A percentile compares a stretch with the other conserved stretches of the same genome.
These are phyloP conservation scores for Apeira syringaria DNA, from an alignment of 2,888 invertebrate genomes.

Conservation along the genomic window DNA sequence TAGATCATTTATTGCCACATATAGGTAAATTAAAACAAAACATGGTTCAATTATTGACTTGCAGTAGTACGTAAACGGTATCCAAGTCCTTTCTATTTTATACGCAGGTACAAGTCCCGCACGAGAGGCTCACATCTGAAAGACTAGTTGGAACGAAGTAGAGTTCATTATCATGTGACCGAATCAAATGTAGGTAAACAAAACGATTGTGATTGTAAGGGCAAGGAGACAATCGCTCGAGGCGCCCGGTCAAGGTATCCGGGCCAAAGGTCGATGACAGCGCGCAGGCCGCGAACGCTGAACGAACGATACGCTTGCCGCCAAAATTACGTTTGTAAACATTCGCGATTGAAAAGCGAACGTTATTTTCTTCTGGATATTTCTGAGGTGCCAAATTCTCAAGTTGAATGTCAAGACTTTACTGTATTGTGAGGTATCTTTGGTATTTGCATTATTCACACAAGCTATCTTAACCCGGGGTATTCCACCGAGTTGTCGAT, in stretches of 20 bases:
- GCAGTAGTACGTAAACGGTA: too few relatives aligned
- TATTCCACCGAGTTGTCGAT: too few relatives aligned
- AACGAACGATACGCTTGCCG: conserved; percentile 54
- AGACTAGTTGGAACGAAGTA: conserved; percentile 2
- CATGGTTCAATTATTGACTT: too few relatives aligned
- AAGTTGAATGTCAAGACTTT: too few relatives aligned
- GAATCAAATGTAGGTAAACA: conserved; percentile 62
- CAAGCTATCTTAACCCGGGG: too few relatives aligned
- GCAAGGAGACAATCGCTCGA: conserved; percentile 67
- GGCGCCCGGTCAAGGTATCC: conserved; percentile 81
- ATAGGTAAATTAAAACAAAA: too few relatives aligned
- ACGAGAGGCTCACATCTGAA: background rate
- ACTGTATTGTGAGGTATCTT: too few relatives aligned
- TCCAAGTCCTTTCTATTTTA: too few relatives aligned
- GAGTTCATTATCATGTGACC: conserved; percentile 17
- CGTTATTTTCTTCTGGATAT: conserved; percentile 4
- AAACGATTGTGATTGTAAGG: conserved; percentile 65
- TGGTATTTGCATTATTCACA: too few relatives aligned
- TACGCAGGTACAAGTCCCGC: background rate
- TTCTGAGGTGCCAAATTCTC: background rate
- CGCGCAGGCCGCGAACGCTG: conserved; percentile 38
- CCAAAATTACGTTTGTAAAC: conserved; percentile 49
- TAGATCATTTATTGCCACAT: too few relatives aligned
- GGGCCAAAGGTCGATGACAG: conserved; percentile 83
- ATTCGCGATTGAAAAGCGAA: conserved; percentile 10